These are phyloP conservation scores for Perizoma flavofasciatum DNA, from an alignment of 2,888 invertebrate species.

Conservation along the genomic window DNA sequence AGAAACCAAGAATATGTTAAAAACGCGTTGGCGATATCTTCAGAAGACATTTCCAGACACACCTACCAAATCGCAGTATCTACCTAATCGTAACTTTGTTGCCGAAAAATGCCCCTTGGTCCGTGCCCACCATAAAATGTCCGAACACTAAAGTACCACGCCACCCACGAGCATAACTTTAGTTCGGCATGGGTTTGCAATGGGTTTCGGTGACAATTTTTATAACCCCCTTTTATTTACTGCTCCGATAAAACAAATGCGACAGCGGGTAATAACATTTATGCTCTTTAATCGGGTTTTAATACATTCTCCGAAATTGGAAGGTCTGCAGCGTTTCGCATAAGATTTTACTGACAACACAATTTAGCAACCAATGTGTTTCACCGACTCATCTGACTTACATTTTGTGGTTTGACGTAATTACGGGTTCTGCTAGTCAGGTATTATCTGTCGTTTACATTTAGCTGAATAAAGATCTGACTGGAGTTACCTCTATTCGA, in stretches of 20 bases:
- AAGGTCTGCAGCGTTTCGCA: conserved; percentile 56
- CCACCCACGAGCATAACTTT: conserved; percentile 36
- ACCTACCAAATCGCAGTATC: too few species aligned
- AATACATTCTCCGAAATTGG: conserved; percentile 54
- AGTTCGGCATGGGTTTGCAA: conserved; percentile 32
- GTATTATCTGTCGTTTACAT: too few species aligned
- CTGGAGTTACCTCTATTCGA: too few species aligned
- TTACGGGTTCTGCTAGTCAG: too few species aligned
- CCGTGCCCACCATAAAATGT: conserved; percentile 17
- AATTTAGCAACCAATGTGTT: conserved; percentile 6
- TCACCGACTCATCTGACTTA: too few species aligned
- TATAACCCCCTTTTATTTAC: conserved; percentile 47
- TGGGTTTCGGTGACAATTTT: conserved; percentile 45
- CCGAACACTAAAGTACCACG: conserved; percentile 22
- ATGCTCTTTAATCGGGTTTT: conserved; percentile 45
- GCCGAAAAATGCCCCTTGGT: conserved; percentile 17
- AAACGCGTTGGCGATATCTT: too few species aligned
- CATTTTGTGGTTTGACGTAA: too few species aligned
- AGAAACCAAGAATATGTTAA: too few species aligned
- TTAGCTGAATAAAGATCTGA: too few species aligned
- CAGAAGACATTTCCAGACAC: too few species aligned
- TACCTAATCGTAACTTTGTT: background rate
- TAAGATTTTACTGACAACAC: conserved; percentile 11
- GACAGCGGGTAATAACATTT: conserved; percentile 43
- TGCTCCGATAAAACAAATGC: conserved; percentile 49